These are phyloP conservation scores for Coendou prehensilis DNA, from an alignment of 2,797 vertebrate genomes.

Conservation along the genomic window DNA sequence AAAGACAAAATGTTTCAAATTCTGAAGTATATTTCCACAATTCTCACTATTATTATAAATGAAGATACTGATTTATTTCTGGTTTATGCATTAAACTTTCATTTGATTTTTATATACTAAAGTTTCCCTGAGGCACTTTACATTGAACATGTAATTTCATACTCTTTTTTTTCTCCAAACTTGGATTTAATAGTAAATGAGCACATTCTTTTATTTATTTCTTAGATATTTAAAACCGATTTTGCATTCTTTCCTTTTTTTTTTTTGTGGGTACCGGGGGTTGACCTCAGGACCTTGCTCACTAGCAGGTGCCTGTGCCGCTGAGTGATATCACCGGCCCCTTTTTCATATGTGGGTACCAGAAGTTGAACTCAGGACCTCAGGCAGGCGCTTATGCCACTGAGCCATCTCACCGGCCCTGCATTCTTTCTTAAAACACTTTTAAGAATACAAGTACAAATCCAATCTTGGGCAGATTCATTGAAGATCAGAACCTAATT, in stretches of 20 bases:
- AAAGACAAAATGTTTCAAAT: conserved; percentile 30
- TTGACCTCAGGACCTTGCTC: too few relatives aligned
- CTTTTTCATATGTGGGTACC: too few relatives aligned
- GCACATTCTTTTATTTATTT: neutral
- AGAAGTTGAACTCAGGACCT: too few relatives aligned
- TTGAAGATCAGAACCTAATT: conserved; percentile 30
- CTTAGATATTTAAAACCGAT: neutral
- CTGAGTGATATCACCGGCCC: too few relatives aligned
- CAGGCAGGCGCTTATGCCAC: too few relatives aligned
- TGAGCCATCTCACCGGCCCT: neutral
- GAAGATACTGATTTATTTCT: neutral
- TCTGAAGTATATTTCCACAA: neutral
- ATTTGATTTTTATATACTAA: neutral
- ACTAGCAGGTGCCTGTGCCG: too few relatives aligned
- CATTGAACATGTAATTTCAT: neutral
- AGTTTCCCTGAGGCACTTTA: neutral
- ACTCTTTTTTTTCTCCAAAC: neutral
- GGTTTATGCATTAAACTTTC: neutral
- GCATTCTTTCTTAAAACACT: neutral
- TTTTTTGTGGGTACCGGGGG: too few relatives aligned
- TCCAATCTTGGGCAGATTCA: conserved; percentile 6
- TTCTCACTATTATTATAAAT: neutral
- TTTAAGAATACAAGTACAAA: neutral
- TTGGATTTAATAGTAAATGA: neutral
- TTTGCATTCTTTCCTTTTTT: conserved; percentile 12